phyloP scores from a whole-genome alignment of 1,140 invertebrate genomes.

The Drosophila malerkotliana region DNA sequence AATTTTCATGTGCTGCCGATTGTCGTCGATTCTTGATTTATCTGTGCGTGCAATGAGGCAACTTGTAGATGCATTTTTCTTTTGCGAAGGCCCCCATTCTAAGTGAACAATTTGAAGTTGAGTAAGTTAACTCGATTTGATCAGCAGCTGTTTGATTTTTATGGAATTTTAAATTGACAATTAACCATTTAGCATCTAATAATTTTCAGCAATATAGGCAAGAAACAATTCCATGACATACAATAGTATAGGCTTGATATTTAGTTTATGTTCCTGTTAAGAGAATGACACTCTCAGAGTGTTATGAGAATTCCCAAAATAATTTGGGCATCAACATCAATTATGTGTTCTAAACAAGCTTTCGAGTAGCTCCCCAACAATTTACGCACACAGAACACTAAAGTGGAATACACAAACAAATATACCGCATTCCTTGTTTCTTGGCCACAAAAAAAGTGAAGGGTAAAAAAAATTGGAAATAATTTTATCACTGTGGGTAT shows the following conservation, averaged over 20 bases:
- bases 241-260: not conserved
- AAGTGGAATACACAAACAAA: conserved; percentile 25
- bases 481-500: conserved; percentile 12
- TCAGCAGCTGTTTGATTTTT: conserved; percentile 40
- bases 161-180: conserved; percentile 36
- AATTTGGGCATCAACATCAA: conserved; percentile 36
- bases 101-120: conserved; percentile 42
- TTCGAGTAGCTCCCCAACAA: conserved; percentile 19
- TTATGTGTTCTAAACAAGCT: conserved; percentile 45
- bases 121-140: conserved; percentile 43
- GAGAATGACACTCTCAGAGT: not conserved
- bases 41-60: conserved; percentile 51
- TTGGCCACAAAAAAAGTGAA: conserved; percentile 56
- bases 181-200: conserved; percentile 19
- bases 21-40: conserved; percentile 60
- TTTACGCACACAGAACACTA: conserved; percentile 34
- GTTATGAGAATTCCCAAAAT: conserved; percentile 35
- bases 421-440: conserved; percentile 33
- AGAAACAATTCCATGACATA: not conserved
- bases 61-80: conserved; percentile 46
- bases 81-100: conserved; percentile 45
- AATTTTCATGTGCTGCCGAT: conserved; percentile 65
- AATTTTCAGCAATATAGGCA: not conserved
- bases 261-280: not conserved
- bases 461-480: conserved; percentile 54